phyloP scores from a whole-genome alignment of 1,140 invertebrate genomes.

The Tetranychus cinnabarinus region DNA sequence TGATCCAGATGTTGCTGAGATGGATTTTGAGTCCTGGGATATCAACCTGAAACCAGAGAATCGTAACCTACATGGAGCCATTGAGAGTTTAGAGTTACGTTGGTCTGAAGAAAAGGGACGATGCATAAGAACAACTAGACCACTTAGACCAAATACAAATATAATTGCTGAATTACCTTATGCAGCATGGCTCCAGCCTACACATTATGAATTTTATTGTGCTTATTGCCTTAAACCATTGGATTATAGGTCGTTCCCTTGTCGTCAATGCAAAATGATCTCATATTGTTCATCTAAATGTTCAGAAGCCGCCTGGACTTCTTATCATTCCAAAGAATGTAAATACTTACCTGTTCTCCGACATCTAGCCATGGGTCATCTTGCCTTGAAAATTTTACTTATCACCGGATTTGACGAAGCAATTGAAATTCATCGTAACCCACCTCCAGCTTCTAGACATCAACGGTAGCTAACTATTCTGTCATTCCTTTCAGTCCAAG shows the following conservation, averaged over 20 bases:
- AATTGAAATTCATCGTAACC: neutral
- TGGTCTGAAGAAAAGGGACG: neutral
- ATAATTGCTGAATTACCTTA: neutral
- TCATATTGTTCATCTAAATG: neutral
- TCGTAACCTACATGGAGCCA: neutral
- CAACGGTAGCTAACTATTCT: too few relatives aligned
- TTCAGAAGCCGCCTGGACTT: neutral
- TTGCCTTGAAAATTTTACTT: neutral
- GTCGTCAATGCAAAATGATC: neutral
- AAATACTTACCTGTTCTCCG: neutral
- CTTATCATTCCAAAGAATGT: neutral
- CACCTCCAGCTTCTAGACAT: neutral
- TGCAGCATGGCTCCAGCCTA: neutral
- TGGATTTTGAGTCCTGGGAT: neutral
- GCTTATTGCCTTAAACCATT: neutral
- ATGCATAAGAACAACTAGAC: neutral
- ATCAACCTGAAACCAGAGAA: neutral
- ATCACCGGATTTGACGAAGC: neutral
- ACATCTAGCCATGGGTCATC: neutral
- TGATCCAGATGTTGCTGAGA: neutral
- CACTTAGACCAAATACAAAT: neutral
- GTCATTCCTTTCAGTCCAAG: too few relatives aligned
- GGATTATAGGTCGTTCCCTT: neutral
- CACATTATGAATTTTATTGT: neutral
- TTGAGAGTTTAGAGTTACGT: neutral